Conservation (phyloP, 2,113 vertebrate species). For the Acrocephalus kingi region DNA sequence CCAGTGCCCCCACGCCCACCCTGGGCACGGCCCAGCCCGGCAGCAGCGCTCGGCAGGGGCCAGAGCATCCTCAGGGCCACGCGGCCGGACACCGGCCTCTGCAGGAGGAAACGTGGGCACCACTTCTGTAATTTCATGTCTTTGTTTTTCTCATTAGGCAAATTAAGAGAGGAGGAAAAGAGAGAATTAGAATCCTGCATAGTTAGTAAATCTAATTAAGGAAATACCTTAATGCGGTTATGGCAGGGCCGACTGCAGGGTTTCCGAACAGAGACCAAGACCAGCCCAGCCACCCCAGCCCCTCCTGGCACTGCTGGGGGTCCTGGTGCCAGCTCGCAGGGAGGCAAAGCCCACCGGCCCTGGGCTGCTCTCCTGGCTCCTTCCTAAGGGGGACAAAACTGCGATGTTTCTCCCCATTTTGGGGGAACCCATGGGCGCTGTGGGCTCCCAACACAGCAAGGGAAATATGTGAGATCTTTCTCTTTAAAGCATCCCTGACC, state of each 20-base stretch:
- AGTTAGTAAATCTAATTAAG: constrained; percentile 36
- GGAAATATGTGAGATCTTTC: not conserved
- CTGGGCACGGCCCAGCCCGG: not conserved
- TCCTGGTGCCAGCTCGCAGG: not conserved
- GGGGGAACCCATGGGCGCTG: rapidly evolving
- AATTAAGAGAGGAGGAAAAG: constrained; percentile 13
- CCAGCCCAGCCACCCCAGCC: not conserved
- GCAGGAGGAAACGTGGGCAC: not conserved
- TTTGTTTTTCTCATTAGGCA: constrained; percentile 14
- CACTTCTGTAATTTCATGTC: not conserved
- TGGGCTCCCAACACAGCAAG: not conserved
- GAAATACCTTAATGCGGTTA: constrained; percentile 42
- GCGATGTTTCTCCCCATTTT: not conserved
- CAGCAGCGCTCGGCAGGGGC: rapidly evolving
- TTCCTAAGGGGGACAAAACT: not conserved
- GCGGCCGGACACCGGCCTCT: rapidly evolving
- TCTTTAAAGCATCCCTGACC: not conserved
- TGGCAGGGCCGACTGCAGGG: not conserved
- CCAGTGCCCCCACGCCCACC: rapidly evolving
- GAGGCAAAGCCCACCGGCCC: not conserved
- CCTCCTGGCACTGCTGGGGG: not conserved
- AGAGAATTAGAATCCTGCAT: constrained; percentile 10
- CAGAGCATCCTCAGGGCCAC: not conserved
- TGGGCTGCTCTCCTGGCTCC: not conserved
- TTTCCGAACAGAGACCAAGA: not conserved